Evolutionary conservation across 2,113 vertebrate genomes (phyloP).

Genomic region (Plestiodon gilberti): DNA sequence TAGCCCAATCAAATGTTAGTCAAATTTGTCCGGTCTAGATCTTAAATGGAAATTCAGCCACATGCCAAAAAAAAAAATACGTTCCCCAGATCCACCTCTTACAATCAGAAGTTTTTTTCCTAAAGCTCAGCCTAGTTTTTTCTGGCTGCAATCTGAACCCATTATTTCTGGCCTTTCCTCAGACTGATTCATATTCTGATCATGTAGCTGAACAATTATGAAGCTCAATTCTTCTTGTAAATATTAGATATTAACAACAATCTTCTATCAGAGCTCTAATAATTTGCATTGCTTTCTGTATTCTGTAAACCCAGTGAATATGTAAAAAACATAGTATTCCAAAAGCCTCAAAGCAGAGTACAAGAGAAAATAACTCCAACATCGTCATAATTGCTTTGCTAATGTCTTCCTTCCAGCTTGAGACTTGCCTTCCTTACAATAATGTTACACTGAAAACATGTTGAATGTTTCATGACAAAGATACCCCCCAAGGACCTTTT

Average conservation of each 20-base stretch:
- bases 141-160: neutral
- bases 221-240: neutral
- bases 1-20: neutral
- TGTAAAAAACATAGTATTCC: neutral
- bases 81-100: neutral
- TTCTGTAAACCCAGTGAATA: neutral
- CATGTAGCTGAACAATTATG: too few relatives aligned
- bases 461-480: neutral
- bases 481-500: neutral
- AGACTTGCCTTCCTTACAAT: neutral
- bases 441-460: neutral
- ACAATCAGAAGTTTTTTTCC: neutral
- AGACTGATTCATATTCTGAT: neutral
- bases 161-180: neutral
- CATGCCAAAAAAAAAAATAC: neutral
- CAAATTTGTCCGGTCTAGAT: neutral
- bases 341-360: neutral
- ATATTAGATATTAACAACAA: neutral
- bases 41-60: neutral
- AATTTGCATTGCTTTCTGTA: neutral
- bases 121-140: neutral
- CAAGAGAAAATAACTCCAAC: neutral
- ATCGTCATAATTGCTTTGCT: neutral
- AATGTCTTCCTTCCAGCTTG: neutral
- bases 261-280: neutral